Percentiles rank a stretch among this genome's conserved stretches.
Conservation (phyloP, 2,797 vertebrate genomes). For the Natrix natrix region DNA sequence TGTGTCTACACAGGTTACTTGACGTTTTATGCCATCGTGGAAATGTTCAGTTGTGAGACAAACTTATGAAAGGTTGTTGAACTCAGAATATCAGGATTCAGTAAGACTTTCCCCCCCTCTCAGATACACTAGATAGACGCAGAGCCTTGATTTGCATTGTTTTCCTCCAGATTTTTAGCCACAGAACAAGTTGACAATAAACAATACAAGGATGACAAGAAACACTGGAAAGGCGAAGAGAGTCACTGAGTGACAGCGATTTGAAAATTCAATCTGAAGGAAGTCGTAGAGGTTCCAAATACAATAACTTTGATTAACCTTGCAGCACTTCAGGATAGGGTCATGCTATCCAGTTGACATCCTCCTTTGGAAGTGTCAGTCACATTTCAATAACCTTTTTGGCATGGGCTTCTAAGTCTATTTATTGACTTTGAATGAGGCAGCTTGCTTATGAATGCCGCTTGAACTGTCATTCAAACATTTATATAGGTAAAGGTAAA, state of each 20-base stretch:
- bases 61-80: neutral
- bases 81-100: neutral
- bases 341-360: conserved; percentile 68
- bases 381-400: conserved; percentile 80
- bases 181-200: conserved; percentile 53
- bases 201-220: conserved; percentile 48
- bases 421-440: conserved; percentile 76
- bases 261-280: conserved; percentile 58
- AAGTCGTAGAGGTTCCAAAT: conserved; percentile 58
- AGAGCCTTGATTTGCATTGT: neutral
- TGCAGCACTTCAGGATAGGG: conserved; percentile 71
- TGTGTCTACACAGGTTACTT: neutral
- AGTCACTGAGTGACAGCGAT: conserved; percentile 53
- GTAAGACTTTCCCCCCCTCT: neutral
- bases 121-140: neutral
- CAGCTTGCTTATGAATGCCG: conserved; percentile 74
- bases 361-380: conserved; percentile 75
- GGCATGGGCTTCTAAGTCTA: conserved; percentile 72
- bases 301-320: conserved; percentile 76
- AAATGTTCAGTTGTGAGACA: neutral
- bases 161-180: conserved; percentile 34
- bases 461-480: conserved; percentile 73
- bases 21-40: neutral
- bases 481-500: neutral
- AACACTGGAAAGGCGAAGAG: conserved; percentile 43